Evolutionary conservation across 2,797 vertebrate species (phyloP).

Genomic region (Anolis apletophallus): DNA sequence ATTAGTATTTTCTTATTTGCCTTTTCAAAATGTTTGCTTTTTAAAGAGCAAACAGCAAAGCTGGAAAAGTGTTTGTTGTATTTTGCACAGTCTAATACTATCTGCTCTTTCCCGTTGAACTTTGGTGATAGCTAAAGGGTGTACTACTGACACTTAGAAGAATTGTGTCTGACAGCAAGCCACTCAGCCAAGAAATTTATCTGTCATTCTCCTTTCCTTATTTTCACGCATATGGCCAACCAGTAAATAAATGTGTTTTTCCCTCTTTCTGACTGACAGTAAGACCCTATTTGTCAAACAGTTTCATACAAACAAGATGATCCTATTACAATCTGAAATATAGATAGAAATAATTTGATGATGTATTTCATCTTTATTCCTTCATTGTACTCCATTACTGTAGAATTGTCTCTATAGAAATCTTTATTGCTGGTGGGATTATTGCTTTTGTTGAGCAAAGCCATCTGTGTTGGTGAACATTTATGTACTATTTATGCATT

Average conservation of each 20-base stretch:
- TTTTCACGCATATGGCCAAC: slow-evolving; percentile 65
- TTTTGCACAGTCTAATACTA: slow-evolving; percentile 48
- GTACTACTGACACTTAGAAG: slow-evolving; percentile 62
- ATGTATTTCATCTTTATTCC: slow-evolving; percentile 50
- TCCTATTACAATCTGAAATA: slow-evolving; percentile 35
- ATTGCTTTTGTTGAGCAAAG: slow-evolving; percentile 29
- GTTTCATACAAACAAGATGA: slow-evolving; percentile 51
- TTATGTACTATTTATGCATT: slow-evolving; percentile 1
- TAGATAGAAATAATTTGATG: slow-evolving; percentile 58
- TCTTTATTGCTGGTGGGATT: slow-evolving; percentile 10
- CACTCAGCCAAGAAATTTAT: slow-evolving; percentile 75
- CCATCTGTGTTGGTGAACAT: not conserved
- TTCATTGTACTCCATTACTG: not conserved
- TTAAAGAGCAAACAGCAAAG: slow-evolving; percentile 40
- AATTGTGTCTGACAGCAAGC: slow-evolving; percentile 71
- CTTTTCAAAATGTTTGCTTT: slow-evolving; percentile 48
- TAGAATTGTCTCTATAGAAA: slow-evolving; percentile 24
- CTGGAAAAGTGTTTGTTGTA: slow-evolving; percentile 6
- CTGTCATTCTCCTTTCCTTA: slow-evolving; percentile 72
- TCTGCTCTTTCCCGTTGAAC: slow-evolving; percentile 54
- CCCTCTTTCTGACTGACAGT: slow-evolving; percentile 68
- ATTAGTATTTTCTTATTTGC: not conserved
- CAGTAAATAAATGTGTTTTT: slow-evolving; percentile 76
- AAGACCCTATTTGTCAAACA: slow-evolving; percentile 63
- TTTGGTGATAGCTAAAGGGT: slow-evolving; percentile 62